phyloP scores from a whole-genome alignment of 2,888 invertebrate genomes.

The Drosophila melanosoma region DNA sequence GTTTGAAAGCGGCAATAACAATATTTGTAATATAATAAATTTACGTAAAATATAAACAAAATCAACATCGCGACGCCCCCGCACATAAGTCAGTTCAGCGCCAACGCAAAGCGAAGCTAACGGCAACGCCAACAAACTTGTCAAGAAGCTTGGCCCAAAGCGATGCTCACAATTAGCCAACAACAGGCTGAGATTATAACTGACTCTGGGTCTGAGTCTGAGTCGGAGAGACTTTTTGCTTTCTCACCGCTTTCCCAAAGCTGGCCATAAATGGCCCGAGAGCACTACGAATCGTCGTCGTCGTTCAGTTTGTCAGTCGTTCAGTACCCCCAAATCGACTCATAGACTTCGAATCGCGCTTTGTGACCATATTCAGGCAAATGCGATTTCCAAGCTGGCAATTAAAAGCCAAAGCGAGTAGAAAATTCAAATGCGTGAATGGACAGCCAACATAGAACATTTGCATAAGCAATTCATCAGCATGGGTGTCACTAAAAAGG shows the following conservation, averaged over 20 bases:
- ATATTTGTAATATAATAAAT: slow-evolving; percentile 80
- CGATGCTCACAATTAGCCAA: slow-evolving; percentile 76
- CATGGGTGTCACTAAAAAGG: slow-evolving; percentile 21
- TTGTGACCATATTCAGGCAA: slow-evolving; percentile 75
- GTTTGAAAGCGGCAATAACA: slow-evolving; percentile 77
- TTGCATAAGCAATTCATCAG: slow-evolving; percentile 67
- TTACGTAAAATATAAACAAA: slow-evolving; percentile 77
- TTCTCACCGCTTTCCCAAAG: slow-evolving; percentile 76
- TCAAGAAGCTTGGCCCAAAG: slow-evolving; percentile 68
- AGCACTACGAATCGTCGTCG: slow-evolving; percentile 19
- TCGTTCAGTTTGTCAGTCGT: slow-evolving; percentile 20
- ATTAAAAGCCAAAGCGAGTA: slow-evolving; percentile 72
- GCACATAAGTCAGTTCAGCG: slow-evolving; percentile 33
- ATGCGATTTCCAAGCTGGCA: slow-evolving; percentile 70
- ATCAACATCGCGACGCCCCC: slow-evolving; percentile 67
- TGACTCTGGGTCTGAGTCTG: slow-evolving; percentile 12
- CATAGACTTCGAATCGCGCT: slow-evolving; percentile 53
- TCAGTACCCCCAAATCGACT: slow-evolving; percentile 31
- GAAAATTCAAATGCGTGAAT: slow-evolving; percentile 47
- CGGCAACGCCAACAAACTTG: slow-evolving; percentile 58
- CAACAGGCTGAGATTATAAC: slow-evolving; percentile 14
- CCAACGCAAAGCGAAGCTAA: slow-evolving; percentile 53
- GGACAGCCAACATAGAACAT: slow-evolving; percentile 56
- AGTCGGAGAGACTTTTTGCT: slow-evolving; percentile 44
- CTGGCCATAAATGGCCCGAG: slow-evolving; percentile 66